Evolutionary conservation across 1,140 invertebrate genomes (phyloP).

Genomic region (Galleria mellonella): DNA sequence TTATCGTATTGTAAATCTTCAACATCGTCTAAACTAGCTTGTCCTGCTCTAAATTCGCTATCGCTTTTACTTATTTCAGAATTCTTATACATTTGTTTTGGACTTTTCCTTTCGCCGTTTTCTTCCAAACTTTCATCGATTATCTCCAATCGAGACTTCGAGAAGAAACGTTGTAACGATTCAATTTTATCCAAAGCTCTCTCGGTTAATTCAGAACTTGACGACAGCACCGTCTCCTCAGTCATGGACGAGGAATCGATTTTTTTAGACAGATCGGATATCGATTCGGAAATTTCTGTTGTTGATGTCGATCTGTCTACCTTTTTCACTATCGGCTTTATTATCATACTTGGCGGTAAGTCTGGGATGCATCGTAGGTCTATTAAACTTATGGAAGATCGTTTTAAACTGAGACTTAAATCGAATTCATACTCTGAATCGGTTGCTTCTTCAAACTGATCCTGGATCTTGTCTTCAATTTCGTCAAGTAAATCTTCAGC

Average conservation of each 20-base stretch:
- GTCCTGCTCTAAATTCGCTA: slow-evolving; percentile 32
- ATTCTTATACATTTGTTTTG: slow-evolving; percentile 17
- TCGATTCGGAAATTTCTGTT: slow-evolving; percentile 51
- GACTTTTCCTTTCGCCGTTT: slow-evolving; percentile 37
- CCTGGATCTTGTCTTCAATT: slow-evolving; percentile 48
- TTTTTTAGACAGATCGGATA: slow-evolving; percentile 41
- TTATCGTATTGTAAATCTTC: slow-evolving; percentile 58
- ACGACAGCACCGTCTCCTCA: slow-evolving; percentile 42
- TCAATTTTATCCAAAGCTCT: slow-evolving; percentile 58
- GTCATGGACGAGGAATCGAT: slow-evolving; percentile 56
- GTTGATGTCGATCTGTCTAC: slow-evolving; percentile 61
- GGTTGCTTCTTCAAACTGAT: slow-evolving; percentile 27
- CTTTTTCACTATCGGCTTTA: slow-evolving; percentile 50
- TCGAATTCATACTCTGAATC: slow-evolving; percentile 52
- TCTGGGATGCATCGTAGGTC: slow-evolving; percentile 63
- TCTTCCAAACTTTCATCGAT: slow-evolving; percentile 61
- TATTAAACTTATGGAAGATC: slow-evolving; percentile 53
- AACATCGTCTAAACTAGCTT: slow-evolving; percentile 60
- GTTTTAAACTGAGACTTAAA: slow-evolving; percentile 37
- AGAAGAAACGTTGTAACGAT: slow-evolving; percentile 59
- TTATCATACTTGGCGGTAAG: slow-evolving; percentile 54
- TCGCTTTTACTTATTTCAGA: slow-evolving; percentile 14
- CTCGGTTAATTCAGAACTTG: slow-evolving; percentile 42
- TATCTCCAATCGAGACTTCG: slow-evolving; percentile 55
- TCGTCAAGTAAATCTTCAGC: slow-evolving; percentile 50